phyloP scores from a whole-genome alignment of 2,888 invertebrate species.

The Piscicola geometra region DNA sequence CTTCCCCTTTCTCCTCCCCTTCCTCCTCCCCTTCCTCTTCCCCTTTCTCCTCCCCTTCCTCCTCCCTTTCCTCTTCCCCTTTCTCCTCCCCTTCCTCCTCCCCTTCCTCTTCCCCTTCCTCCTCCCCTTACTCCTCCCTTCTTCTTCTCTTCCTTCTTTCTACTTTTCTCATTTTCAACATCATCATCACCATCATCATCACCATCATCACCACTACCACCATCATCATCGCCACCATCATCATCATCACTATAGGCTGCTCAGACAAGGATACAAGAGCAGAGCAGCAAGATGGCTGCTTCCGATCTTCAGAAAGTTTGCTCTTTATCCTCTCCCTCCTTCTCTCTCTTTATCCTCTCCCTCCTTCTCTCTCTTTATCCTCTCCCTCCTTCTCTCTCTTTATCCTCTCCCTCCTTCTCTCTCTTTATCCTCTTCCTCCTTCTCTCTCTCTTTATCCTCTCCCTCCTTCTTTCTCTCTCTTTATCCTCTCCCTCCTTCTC shows the following conservation, averaged over 20 bases:
- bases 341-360: no score
- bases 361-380: neutral
- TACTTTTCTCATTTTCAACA: neutral
- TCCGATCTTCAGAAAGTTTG: constrained; percentile 20
- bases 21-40: neutral
- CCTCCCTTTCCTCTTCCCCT: neutral
- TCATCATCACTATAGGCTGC: no score
- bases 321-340: no score
- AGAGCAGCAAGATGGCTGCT: constrained; percentile 20
- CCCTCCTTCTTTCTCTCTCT: neutral
- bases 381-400: neutral
- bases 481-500: neutral
- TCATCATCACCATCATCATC: no score
- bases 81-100: neutral
- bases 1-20: neutral
- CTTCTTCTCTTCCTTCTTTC: neutral
- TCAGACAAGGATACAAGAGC: constrained; percentile 27
- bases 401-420: neutral
- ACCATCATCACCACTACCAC: neutral
- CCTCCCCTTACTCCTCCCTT: neutral
- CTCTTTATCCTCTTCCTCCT: neutral
- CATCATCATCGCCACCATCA: no score
- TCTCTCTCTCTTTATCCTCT: no score
- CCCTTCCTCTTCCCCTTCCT: neutral
- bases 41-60: neutral